These are phyloP conservation scores for Cyrtodaria siliqua DNA, from an alignment of 2,888 invertebrate genomes.

Conservation along the genomic window DNA sequence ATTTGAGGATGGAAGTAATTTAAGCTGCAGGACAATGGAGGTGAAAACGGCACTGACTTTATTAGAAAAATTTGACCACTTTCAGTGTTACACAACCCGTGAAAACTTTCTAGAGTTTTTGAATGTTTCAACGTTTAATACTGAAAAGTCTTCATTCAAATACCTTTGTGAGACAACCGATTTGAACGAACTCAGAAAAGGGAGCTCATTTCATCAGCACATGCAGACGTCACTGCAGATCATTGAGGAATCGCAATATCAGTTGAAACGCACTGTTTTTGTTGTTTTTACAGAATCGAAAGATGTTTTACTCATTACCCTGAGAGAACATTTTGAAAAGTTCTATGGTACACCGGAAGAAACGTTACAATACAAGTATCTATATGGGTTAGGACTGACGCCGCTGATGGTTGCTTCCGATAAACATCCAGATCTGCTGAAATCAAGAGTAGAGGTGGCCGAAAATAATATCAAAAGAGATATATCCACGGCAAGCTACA, in stretches of 20 bases:
- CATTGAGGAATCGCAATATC: slow-evolving; percentile 42
- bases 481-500: background rate
- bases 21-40: slow-evolving; percentile 39
- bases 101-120: slow-evolving; percentile 22
- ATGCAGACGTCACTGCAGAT: slow-evolving; percentile 19
- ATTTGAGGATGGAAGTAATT: slow-evolving; percentile 21
- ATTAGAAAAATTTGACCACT: slow-evolving; percentile 36
- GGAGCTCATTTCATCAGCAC: slow-evolving; percentile 19
- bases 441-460: slow-evolving; percentile 14
- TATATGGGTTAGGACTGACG: slow-evolving; percentile 35
- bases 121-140: background rate
- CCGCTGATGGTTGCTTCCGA: slow-evolving; percentile 23
- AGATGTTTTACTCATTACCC: too few species aligned
- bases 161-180: background rate
- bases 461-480: background rate
- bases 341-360: slow-evolving; percentile 24
- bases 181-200: background rate
- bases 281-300: slow-evolving; percentile 12
- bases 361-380: slow-evolving; percentile 6
- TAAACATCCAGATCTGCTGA: slow-evolving; percentile 3
- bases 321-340: slow-evolving; percentile 24
- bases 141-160: background rate
- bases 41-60: slow-evolving; percentile 31
- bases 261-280: slow-evolving; percentile 27
- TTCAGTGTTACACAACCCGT: slow-evolving; percentile 11